Evolutionary conservation across 2,113 vertebrate species (phyloP), one percentile per base, ranked within the genome.

Genomic region (Vulpes lagopus): DNA sequence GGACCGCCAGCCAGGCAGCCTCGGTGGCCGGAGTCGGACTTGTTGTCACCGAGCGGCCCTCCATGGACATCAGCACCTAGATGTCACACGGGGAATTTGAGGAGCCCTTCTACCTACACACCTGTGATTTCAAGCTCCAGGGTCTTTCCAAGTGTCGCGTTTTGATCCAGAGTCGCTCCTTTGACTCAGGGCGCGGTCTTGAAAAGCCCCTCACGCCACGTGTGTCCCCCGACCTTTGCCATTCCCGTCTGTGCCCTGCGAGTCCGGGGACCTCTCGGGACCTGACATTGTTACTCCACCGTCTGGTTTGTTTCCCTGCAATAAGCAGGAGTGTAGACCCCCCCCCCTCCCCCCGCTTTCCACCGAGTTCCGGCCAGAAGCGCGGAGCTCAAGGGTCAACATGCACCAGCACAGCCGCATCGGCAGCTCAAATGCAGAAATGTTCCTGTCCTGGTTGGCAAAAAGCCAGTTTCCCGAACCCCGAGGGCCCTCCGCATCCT

Each of bases 1-100:
- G 23, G 27, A 15, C 1, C 8, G 4, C 22, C 4, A 0, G 12
- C 22, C 43, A 8, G 3, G 1, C 2, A 23, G 64, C 71, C 43
- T 10, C 22, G 1, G n/a, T 15, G 65, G 11, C 11, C 19, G 2
- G 15, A 32, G 6, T 57, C 20, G 2, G 17, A 27, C 17, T 43
- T 6, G 9, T 4, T 57, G 57, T n/a, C 14, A 16, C 25, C 62
- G 23, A 1, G 7, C 1, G 32, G 16, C 1, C 43, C 67, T 5
- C 3, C 11, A 1, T 23, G 17, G 27, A 69, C 16, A n/a, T 15
- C n/a, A 79, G 43, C 19, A 25, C 60, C 49, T 32, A 14, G 22
- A 12, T 5, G 5, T 43, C 6, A 4, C 8, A 17, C 32, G 30
- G 51, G 84, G 32, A 30, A 27, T 64, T 19, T 10, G 11, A 14